Conservation (phyloP, 2,797 vertebrate genomes). For the Trachurus trachurus region DNA sequence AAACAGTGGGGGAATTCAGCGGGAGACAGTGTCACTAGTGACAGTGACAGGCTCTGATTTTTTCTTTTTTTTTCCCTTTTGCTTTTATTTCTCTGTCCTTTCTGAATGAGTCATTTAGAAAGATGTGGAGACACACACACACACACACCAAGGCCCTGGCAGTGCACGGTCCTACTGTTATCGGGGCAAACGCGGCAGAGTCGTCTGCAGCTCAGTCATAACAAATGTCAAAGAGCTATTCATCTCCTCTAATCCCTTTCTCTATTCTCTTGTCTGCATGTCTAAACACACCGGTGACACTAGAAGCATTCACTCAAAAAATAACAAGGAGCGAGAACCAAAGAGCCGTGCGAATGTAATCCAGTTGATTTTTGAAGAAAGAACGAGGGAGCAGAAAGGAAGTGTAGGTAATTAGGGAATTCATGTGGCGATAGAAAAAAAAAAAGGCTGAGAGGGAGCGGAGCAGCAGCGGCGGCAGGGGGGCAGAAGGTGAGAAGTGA, state of each 20-base stretch:
- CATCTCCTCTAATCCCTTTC: constrained; percentile 67
- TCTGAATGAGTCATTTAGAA: constrained; percentile 79
- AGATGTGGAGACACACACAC: constrained; percentile 53
- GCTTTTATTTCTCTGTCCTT: constrained; percentile 60
- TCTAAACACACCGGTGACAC: constrained; percentile 26
- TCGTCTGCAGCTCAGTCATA: constrained; percentile 66
- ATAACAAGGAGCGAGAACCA: constrained; percentile 31
- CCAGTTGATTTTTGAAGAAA: constrained; percentile 22
- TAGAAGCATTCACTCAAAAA: constrained; percentile 39
- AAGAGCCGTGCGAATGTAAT: constrained; percentile 35
- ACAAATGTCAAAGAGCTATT: constrained; percentile 78
- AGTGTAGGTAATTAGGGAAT: constrained; percentile 35
- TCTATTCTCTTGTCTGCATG: constrained; percentile 39
- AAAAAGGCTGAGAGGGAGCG: neutral
- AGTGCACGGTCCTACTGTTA: constrained; percentile 64
- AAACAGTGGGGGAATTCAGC: constrained; percentile 77
- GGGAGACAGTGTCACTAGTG: constrained; percentile 59
- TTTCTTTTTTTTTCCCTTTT: constrained; percentile 27
- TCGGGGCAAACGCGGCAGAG: constrained; percentile 46
- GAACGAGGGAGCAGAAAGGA: constrained; percentile 15
- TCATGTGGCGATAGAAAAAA: constrained; percentile 9
- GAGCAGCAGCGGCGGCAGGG: neutral
- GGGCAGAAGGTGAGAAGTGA: constrained; percentile 1
- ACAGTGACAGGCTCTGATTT: constrained; percentile 63
- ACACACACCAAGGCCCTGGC: constrained; percentile 48